Evolutionary conservation across 2,888 invertebrate genomes (phyloP).

Genomic region (Nomada goodeniana): DNA sequence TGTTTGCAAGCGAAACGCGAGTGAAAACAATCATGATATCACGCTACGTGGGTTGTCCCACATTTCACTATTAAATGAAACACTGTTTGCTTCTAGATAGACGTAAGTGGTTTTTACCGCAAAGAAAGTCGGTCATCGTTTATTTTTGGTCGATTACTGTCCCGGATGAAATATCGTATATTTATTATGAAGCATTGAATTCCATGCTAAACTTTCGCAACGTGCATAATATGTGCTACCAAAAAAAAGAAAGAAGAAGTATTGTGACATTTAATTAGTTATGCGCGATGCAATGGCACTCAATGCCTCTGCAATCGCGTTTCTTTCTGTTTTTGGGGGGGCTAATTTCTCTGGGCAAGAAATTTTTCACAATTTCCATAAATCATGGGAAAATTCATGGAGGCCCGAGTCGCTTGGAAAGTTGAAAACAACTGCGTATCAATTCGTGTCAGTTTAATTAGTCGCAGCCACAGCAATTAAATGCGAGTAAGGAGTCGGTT

Average conservation of each 20-base stretch:
- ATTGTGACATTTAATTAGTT: not conserved
- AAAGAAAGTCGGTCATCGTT: slow-evolving; percentile 23
- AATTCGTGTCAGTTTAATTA: slow-evolving; percentile 34
- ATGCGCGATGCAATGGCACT: not conserved
- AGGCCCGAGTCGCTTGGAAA: not conserved
- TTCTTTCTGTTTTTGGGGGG: not conserved
- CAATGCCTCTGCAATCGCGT: not conserved
- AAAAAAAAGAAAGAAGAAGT: not conserved
- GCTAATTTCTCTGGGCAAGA: no score
- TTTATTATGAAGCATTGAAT: not conserved
- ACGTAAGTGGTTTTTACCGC: slow-evolving; percentile 15
- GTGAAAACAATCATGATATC: slow-evolving; percentile 12
- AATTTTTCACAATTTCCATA: not conserved
- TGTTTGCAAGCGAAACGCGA: not conserved
- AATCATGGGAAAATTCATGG: not conserved
- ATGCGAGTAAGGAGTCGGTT: not conserved
- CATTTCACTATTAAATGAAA: slow-evolving; percentile 11
- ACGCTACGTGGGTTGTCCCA: not conserved
- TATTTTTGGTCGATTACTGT: slow-evolving; percentile 13
- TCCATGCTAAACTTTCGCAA: slow-evolving; percentile 3
- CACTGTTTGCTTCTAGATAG: not conserved
- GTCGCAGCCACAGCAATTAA: slow-evolving; percentile 24
- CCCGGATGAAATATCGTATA: not conserved
- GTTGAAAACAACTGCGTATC: not conserved
- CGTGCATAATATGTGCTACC: not conserved